Base-by-base conservation (phyloP, 1,140 invertebrate species). In the Drosophila cardini region DNA sequence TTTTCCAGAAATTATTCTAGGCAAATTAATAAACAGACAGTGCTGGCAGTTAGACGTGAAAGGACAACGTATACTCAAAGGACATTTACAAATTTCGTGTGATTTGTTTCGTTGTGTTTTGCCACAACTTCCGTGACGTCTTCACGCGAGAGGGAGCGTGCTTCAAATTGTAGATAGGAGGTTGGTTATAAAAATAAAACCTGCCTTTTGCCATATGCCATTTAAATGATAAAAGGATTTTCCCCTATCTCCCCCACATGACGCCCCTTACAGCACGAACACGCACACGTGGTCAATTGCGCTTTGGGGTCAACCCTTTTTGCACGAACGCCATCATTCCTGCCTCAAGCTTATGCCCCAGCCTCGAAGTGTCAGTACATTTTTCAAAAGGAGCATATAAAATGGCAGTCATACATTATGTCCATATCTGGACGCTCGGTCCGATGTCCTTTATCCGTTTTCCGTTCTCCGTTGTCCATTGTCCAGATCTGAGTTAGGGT, bases 201-300 rank as follows among this genome's bases (percentile, higher is more conserved):
- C 84, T 80, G 84, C 80, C 84, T 80, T 75, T 75, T 89, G 77
- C 84, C 80, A 89, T 89, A 89, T 89, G 84, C 85, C 84, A 89
- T 89, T 89, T 89, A 89, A 89, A 89, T 89, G 84, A 89, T 89
- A 89, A 89, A 89, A 84, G 84, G 84, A 89, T 89, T 89, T 84
- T 26, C 21, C 4, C 21, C 21, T 26, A 26, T 5, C 21, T 26
- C 21, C 21, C 1, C 21, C 21, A 26, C 21, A 26, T 8, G 64
- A 30, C 57, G 42, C 34, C 36, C 74, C 71, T 69, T 3, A 64
- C 46, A 78, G 57, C 53, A 57, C 46, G 78, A 83, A 73, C 77
- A 77, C 80, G 80, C 84, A 83, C 77, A 89, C 85, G 80, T 89
- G 85, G 85, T 89, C 85, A 90, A 89, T 89, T 89, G 84, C 85